Evolutionary conservation across 2,113 vertebrate genomes (phyloP), one percentile per base, ranked within the genome.

Genomic region (Etheostoma spectabile): DNA sequence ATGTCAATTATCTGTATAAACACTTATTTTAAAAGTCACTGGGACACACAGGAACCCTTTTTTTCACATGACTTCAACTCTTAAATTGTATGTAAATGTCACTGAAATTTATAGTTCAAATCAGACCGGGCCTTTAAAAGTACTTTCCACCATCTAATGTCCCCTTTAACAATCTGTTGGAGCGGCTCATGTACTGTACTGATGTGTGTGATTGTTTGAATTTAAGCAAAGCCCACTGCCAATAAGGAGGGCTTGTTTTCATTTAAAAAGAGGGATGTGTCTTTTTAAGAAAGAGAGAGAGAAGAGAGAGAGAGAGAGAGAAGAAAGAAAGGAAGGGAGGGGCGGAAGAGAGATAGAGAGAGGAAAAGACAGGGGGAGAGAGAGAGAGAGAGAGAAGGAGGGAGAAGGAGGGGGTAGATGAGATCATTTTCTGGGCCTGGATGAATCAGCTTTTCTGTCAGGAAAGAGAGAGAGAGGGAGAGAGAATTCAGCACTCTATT

Each of bases 391-490:
- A 56, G 24, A 35, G 27, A 27, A 61, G 8, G 61, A 22, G 53
- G 4, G 65, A 73, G 65, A 63, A 42, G 75, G 73, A 22, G 67
- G 82, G 69, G 82, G 79, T 46, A 67, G 88, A 86, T 93, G 93
- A 95, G 92, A 89, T 95, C 93, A 93, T 93, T 86, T 91, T 89
- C 77, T 91, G 88, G 89, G 85, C 79, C 63, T 60, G 81, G 83
- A 92, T 94, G 92, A 94, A 95, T 95, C 93, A 92, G 91, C 90
- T 93, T 90, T 92, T 93, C 86, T 93, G 80, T 86, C 79, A 64
- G 68, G 33, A 63, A 45, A 86, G 45, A 4, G 67, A 19, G 67
- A 19, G 22, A 33, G 68, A 10, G 33, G 12, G 60, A 0, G 33
- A 70, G 62, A 76, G 76, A 79, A 79, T 71, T 38, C 21, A 63